Base-by-base conservation (phyloP, 2,888 invertebrate species). In the Drosophila mercatorum region DNA sequence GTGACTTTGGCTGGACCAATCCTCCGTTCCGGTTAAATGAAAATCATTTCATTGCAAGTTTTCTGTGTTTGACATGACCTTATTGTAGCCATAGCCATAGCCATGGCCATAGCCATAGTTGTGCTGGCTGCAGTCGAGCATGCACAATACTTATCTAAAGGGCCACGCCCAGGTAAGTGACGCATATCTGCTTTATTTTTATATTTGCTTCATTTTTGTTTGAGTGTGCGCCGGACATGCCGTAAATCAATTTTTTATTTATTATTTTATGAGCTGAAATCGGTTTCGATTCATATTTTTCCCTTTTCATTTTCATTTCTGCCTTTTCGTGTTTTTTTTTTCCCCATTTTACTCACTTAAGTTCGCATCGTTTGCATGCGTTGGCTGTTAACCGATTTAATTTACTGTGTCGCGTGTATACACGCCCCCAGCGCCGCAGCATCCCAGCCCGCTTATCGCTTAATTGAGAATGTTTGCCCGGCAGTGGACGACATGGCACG, bases 191-290 rank as follows among this genome's bases (percentile, higher is more conserved):
- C 22, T 22, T 58, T 60, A 10, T 52, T 11, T 53, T 53, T 28
- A 17, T 0, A 34, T 63, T 46, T 26, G 6, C 12, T 56, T 61
- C 28, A 49, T 40, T 5, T 51, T 58, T 31, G 6, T 31, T n/a
- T 10, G 49, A 10, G 49, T 52, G 76, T 64, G 41, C 53, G 66
- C 53, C 78, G 70, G 80, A 80, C 75, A 75, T 71, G 81, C 72
- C 86, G 83, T 86, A 86, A 86, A 86, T 86, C 88, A 86, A 85
- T 86, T 89, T 86, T 77, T 77, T 83, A 90, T 88, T 90, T 87
- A 88, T 88, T 89, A 89, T 89, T 88, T 90, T 88, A 83, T 80
- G 89, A 82, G 88, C 78, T 78, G 80, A 82, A 81, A 79, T 80
- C 81, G 78, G 59, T 68, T 74, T 68, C 55, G 53, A 41, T 55